A percentile compares a stretch with the other conserved stretches of the same genome.
These are phyloP conservation scores for Drosophila demipolita DNA, from an alignment of 2,888 invertebrate species.

Conservation along the genomic window DNA sequence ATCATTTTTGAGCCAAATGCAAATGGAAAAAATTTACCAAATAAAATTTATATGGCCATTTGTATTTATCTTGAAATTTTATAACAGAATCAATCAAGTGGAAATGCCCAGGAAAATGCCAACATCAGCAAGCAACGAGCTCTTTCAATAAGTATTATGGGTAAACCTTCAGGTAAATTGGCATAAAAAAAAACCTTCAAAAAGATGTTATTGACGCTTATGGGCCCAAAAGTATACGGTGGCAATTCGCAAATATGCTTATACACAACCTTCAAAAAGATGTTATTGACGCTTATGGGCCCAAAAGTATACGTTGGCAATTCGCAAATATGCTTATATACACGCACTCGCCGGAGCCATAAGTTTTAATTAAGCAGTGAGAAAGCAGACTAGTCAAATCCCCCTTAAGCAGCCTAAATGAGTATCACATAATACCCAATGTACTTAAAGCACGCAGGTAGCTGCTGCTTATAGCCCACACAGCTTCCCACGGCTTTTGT, in stretches of 20 bases:
- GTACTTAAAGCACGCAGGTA: conserved; percentile 46
- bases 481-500: conserved; percentile 13
- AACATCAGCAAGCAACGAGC: conserved; percentile 28
- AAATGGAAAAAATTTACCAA: conserved; percentile 54
- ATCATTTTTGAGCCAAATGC: conserved; percentile 61
- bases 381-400: conserved; percentile 55
- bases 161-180: conserved; percentile 21
- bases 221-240: conserved; percentile 20
- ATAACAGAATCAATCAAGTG: conserved; percentile 71
- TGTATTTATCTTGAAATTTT: conserved; percentile 71
- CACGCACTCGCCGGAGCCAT: conserved; percentile 46
- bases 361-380: conserved; percentile 72
- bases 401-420: conserved; percentile 72
- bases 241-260: conserved; percentile 21
- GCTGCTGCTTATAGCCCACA: conserved; percentile 12
- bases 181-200: conserved; percentile 24
- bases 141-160: conserved; percentile 33
- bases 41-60: conserved; percentile 69
- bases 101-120: conserved; percentile 55
- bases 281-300: conserved; percentile 47
- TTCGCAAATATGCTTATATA: conserved; percentile 21
- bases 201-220: conserved; percentile 48
- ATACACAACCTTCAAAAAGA: conserved; percentile 9
- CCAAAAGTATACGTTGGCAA: conserved; percentile 18
- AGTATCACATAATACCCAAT: conserved; percentile 76